phyloP scores from a whole-genome alignment of 2,888 invertebrate species.

The Clanis bilineata region DNA sequence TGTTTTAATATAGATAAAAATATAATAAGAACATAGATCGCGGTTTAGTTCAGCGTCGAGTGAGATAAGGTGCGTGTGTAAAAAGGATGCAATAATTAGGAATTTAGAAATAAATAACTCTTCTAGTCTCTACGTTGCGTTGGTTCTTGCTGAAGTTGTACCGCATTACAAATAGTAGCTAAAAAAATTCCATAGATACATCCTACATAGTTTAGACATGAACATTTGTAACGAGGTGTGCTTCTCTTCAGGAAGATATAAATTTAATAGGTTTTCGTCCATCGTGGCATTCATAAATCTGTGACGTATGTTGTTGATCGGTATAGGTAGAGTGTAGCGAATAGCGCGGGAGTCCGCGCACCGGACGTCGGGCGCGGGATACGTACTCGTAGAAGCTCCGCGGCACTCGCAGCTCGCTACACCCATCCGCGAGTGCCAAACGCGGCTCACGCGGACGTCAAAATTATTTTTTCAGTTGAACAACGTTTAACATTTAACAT shows the following conservation, averaged over 20 bases:
- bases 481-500: constrained; percentile 39
- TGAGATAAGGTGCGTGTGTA: too few species aligned
- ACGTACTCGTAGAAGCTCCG: constrained; percentile 25
- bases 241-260: constrained; percentile 49
- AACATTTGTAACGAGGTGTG: constrained; percentile 21
- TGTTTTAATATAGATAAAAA: too few species aligned
- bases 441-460: constrained; percentile 48
- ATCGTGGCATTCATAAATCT: constrained; percentile 54
- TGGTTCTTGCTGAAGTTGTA: too few species aligned
- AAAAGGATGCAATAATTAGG: too few species aligned
- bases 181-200: not conserved
- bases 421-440: constrained; percentile 57
- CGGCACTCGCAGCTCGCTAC: constrained; percentile 41
- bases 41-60: too few species aligned
- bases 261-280: constrained; percentile 44
- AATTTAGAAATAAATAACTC: too few species aligned
- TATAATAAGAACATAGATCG: too few species aligned
- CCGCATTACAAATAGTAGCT: too few species aligned
- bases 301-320: constrained; percentile 68
- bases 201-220: not conserved
- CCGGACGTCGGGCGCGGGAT: constrained; percentile 25
- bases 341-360: constrained; percentile 43
- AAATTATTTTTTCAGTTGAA: constrained; percentile 36
- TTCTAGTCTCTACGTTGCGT: too few species aligned
- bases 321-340: too few species aligned